Conservation (phyloP, 1,140 invertebrate species). For the Orius laevigatus region DNA sequence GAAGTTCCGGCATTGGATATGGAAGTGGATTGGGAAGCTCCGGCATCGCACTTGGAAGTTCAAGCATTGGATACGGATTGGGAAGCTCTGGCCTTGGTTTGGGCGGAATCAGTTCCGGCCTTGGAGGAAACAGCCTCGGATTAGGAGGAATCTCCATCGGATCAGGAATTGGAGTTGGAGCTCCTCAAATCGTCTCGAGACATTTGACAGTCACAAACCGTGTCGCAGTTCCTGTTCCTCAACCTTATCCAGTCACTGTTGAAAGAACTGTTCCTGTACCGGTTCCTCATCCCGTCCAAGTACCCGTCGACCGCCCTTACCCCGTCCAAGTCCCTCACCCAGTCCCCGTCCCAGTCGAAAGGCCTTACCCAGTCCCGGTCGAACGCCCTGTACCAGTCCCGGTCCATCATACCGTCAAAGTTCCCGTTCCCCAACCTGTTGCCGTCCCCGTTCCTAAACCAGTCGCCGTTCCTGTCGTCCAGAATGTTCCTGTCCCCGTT, state of each 20-base stretch:
- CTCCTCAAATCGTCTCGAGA: constrained; percentile 1
- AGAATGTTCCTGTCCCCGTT: neutral
- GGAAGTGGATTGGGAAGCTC: constrained; percentile 1
- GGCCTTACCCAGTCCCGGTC: neutral
- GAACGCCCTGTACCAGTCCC: neutral
- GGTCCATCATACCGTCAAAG: neutral
- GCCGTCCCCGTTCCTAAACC: neutral
- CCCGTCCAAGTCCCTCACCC: neutral
- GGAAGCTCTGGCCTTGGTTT: neutral
- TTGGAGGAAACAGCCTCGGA: neutral
- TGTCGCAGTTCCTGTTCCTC: constrained; percentile 15
- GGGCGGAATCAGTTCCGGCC: neutral
- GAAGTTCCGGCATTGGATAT: neutral
- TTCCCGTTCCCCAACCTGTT: neutral
- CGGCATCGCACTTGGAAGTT: neutral
- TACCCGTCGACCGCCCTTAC: neutral
- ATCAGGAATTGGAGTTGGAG: neutral
- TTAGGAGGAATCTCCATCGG: neutral
- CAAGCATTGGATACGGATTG: neutral
- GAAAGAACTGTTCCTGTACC: neutral
- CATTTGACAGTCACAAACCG: constrained; percentile 14
- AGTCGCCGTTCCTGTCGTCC: neutral
- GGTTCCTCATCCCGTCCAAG: neutral
- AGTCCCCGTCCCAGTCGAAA: neutral
- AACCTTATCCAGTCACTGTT: constrained; percentile 3